Conservation (phyloP, 2,888 invertebrate genomes). For the Abrostola triplasia region DNA sequence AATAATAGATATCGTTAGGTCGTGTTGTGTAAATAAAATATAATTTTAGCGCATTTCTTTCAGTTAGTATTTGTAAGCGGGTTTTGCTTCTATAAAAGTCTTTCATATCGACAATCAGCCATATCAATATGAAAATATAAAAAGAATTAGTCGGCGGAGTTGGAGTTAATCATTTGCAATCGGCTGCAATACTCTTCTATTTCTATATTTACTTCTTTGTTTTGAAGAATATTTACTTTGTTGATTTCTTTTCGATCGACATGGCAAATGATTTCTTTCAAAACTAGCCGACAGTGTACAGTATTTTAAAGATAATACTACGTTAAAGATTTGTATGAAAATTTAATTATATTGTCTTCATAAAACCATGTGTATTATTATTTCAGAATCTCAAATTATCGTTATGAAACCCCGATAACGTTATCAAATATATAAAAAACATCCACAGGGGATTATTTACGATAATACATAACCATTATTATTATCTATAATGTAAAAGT, state of each 20-base stretch:
- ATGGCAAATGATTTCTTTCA: conserved; percentile 79
- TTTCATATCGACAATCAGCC: conserved; percentile 92
- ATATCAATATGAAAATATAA: conserved; percentile 89
- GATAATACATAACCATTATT: too few relatives aligned
- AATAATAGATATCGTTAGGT: conserved; percentile 63
- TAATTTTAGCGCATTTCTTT: conserved; percentile 83
- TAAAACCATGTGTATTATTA: conserved; percentile 78
- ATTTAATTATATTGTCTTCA: conserved; percentile 90
- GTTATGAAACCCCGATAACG: conserved; percentile 9
- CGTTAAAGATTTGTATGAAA: conserved; percentile 95
- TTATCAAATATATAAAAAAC: not conserved
- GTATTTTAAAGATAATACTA: conserved; percentile 93
- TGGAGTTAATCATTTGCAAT: conserved; percentile 78
- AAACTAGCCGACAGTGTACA: conserved; percentile 89
- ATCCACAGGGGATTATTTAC: too few relatives aligned
- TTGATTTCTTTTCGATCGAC: conserved; percentile 51
- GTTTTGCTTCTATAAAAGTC: conserved; percentile 78
- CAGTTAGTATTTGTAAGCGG: conserved; percentile 74
- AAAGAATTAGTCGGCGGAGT: conserved; percentile 77
- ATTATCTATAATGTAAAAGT: too few relatives aligned
- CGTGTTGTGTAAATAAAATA: conserved; percentile 78
- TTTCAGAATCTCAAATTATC: conserved; percentile 50
- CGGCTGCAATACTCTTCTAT: conserved; percentile 29
- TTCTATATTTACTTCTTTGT: conserved; percentile 56
- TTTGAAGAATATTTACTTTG: conserved; percentile 62